Conservation (phyloP, 1,140 invertebrate genomes). For the Monomorium pharaonis region DNA sequence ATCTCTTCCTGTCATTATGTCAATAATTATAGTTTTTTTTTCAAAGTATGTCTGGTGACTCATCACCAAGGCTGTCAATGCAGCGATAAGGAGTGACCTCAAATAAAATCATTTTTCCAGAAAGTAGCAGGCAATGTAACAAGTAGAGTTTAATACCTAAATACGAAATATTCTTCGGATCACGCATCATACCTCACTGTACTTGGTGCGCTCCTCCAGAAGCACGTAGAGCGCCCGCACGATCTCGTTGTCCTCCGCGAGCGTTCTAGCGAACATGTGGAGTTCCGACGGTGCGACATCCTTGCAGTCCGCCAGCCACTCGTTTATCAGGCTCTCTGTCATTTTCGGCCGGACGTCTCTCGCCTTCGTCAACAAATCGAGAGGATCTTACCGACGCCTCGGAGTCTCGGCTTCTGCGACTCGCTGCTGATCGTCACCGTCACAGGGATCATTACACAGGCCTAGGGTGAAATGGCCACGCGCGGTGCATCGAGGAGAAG, state of each 20-base stretch:
- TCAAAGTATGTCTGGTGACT: not conserved
- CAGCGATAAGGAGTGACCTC: not conserved
- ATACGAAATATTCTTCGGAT: not conserved
- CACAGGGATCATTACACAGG: constrained; percentile 44
- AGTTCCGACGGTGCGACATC: constrained; percentile 90
- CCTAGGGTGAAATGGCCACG: not conserved
- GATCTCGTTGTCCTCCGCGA: constrained; percentile 93
- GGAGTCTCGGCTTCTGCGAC: constrained; percentile 32
- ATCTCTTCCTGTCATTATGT: not conserved
- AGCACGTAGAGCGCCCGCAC: constrained; percentile 90
- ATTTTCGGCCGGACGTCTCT: constrained; percentile 82
- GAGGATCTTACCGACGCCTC: constrained; percentile 39
- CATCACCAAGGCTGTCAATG: not conserved
- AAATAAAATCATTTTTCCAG: not conserved
- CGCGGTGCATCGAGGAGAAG: not conserved
- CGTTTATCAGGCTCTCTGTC: constrained; percentile 91
- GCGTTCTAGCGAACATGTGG: constrained; percentile 90
- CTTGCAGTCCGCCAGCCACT: constrained; percentile 93
- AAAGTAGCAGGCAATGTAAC: not conserved
- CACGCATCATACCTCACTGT: constrained; percentile 84
- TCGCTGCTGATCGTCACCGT: constrained; percentile 17
- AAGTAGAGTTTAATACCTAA: not conserved
- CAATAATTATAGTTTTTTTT: not conserved
- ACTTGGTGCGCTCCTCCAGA: constrained; percentile 88
- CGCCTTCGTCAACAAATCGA: constrained; percentile 64